Percentiles rank a stretch among this genome's conserved stretches.
These are phyloP conservation scores for Bicyclus anynana DNA, from an alignment of 1,140 invertebrate genomes.

Conservation along the genomic window DNA sequence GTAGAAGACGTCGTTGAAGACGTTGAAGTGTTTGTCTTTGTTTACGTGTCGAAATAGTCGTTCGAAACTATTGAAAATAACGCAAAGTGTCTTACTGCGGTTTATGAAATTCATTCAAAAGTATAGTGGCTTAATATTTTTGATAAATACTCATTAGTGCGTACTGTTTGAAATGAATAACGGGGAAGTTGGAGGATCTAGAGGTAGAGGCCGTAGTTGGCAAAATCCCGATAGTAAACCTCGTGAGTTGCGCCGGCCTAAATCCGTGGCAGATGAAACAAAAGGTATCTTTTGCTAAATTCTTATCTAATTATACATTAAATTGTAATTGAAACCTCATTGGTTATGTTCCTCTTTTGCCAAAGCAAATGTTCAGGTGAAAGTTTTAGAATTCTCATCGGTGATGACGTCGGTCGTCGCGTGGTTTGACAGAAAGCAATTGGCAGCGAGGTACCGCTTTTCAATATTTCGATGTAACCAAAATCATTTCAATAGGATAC, in stretches of 20 bases:
- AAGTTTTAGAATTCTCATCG: slow-evolving; percentile 68
- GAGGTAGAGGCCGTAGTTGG: slow-evolving; percentile 70
- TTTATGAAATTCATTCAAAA: slow-evolving; percentile 54
- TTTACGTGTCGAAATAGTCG: slow-evolving; percentile 67
- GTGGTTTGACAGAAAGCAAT: slow-evolving; percentile 49
- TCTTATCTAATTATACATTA: neutral
- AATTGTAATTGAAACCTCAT: neutral
- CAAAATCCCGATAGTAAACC: slow-evolving; percentile 58
- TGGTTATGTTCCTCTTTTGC: neutral
- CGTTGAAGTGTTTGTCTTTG: slow-evolving; percentile 62
- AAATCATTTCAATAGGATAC: no score
- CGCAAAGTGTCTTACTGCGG: slow-evolving; percentile 27
- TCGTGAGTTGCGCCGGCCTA: slow-evolving; percentile 62
- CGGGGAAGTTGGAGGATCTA: slow-evolving; percentile 64
- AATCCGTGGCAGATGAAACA: slow-evolving; percentile 48
- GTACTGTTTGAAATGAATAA: slow-evolving; percentile 65
- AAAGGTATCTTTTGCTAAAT: slow-evolving; percentile 43
- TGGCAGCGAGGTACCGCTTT: slow-evolving; percentile 11
- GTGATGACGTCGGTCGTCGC: slow-evolving; percentile 54
- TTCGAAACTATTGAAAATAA: slow-evolving; percentile 32
- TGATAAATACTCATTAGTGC: slow-evolving; percentile 24
- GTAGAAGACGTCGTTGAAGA: slow-evolving; percentile 46
- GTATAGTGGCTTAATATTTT: slow-evolving; percentile 15
- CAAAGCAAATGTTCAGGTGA: slow-evolving; percentile 56
- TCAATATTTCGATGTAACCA: no score